Percentiles rank a stretch among this genome's conserved stretches.
Evolutionary conservation across 2,888 invertebrate species (phyloP).

Genomic region (Drosophila quinaria): DNA sequence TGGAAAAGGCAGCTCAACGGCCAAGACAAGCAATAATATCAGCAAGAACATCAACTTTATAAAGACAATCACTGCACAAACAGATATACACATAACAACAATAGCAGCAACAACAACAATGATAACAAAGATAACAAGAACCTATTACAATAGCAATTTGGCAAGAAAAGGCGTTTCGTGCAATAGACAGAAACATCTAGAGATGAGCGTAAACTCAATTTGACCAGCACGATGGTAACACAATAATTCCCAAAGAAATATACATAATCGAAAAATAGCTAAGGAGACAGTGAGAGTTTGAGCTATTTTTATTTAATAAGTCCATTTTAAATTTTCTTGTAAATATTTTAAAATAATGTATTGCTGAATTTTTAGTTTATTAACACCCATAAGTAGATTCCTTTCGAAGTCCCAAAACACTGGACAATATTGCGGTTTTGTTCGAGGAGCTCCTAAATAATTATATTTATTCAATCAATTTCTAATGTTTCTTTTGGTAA

Average conservation of each 20-base stretch:
- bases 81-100: conserved; percentile 13
- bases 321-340: neutral
- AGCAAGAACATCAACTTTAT: conserved; percentile 8
- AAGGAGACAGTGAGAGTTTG: neutral
- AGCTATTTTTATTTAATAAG: neutral
- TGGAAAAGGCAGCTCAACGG: conserved; percentile 40
- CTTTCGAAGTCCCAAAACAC: no score
- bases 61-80: conserved; percentile 30
- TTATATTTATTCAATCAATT: neutral
- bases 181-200: conserved; percentile 31
- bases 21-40: conserved; percentile 21
- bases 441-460: neutral
- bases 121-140: conserved; percentile 26
- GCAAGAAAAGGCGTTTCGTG: conserved; percentile 63
- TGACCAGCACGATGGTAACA: neutral
- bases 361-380: neutral
- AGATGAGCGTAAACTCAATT: conserved; percentile 5
- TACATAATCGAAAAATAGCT: neutral
- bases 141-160: conserved; percentile 47
- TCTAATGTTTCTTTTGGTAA: neutral
- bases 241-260: neutral
- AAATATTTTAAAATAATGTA: no score
- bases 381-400: no score
- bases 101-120: conserved; percentile 27
- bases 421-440: no score